Base-by-base conservation (phyloP, 1,140 invertebrate genomes). In the Lepidostoma basale region DNA sequence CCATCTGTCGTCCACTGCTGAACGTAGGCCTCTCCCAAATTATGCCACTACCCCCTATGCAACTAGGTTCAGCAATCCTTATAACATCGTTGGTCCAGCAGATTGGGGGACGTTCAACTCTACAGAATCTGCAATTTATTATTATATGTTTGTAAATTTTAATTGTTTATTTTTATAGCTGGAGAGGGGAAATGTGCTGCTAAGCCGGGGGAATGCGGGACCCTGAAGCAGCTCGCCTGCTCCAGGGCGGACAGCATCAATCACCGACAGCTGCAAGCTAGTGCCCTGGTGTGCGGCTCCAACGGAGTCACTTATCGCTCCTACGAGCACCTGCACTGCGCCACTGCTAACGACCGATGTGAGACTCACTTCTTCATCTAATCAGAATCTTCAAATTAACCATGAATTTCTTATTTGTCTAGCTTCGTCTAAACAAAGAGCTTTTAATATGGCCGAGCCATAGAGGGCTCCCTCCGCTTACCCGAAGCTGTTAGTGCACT, bases 231-330 rank as follows among this genome's bases (percentile, higher is more conserved):
- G 22, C 12, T 72, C 2, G 76, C 77, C 8, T 78, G 76, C 49
- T 8, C 42, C 14, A 44, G 59, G 8, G 72, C 74, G 1, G 60
- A 73, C 9, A 69, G 68, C 20, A 75, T 75, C 22, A 74, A 73
- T 36, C 60, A 58, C 14, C 45, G 59, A 3, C 10, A 22, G 68
- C 62, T 67, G 69, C 59, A 36, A 25, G 45, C 56, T 47, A 59
- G 52, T 6, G 62, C 62, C 52, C 60, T 69, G 44, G 76, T 78
- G 18, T 79, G 77, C 52, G 78, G 77, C 45, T 75, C 70, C 63
- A 77, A 79, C 60, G 77, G 76, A 12, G 60, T 70, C 16, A 76
- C 77, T 12, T 78, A 79, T 54, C 60, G 39, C 18, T 77, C 75
- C 25, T 68, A 69, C 25, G 67, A 76, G 68, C 77, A 78, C 59